Evolutionary conservation across 2,113 vertebrate species (phyloP), one percentile per base, ranked within the genome.

Genomic region (Ailuropoda melanoleuca): DNA sequence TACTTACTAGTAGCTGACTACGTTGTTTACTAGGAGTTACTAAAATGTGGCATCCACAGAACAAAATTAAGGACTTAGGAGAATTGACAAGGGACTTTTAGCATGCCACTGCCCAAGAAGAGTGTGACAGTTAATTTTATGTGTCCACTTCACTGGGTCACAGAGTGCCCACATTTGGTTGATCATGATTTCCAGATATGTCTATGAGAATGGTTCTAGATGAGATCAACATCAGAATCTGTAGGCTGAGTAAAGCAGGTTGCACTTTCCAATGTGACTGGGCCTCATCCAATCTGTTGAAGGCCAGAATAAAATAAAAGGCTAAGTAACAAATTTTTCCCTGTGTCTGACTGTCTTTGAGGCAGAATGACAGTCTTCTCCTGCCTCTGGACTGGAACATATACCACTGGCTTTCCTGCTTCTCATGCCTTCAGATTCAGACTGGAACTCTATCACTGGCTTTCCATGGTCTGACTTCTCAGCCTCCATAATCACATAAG

Each of bases 301-400:
- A 88, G 31, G 53, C 39, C 55, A 80, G 29, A 86, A 86, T 4
- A 68, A 18, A 95, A 89, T n/a, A 56, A 75, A 92, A 81, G 23
- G 13, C 50, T 92, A 3, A 86, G 31, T 17, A 34, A 70, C 31
- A 62, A 53, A 12, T 66, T 31, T 75, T 64, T 39, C 55, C 26
- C 15, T 66, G 43, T 26, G 46, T 10, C 19, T 64, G 31, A 34
- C 17, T 29, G 10, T n/a, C 48, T 77, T 8, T 29, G 70, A 39
- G 4, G 24, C 26, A 64, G 48, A 37, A 74, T 31, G 56, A 4
- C 21, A 19, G 29, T 53, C n/a, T 90, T 58, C 39, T 75, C 10
- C 26, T 43, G n/a, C 13, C 24, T 82, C 55, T 66, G n/a, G 26
- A 58, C 31, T 26, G 3, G 34, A 66, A 74, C 39, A 37, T 11